phyloP scores from a whole-genome alignment of 2,797 vertebrate genomes.

The Chaunax sp. region DNA sequence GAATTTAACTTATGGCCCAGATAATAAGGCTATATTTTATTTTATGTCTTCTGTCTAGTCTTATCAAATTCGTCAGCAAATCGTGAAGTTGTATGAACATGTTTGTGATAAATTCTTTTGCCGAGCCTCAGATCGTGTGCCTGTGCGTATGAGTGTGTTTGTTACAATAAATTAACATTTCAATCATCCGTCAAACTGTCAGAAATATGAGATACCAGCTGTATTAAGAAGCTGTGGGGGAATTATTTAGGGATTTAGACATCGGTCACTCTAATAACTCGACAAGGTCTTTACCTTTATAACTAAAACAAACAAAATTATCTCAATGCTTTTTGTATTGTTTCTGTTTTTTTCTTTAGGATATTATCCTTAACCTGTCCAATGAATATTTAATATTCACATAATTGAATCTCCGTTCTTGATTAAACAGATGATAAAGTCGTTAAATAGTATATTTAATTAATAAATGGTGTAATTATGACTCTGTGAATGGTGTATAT shows the following conservation, averaged over 20 bases:
- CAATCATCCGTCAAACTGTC: constrained; percentile 39
- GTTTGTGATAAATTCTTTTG: background rate
- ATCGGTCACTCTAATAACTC: constrained; percentile 40
- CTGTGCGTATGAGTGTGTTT: constrained; percentile 8
- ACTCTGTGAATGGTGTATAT: constrained; percentile 22
- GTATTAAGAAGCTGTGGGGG: constrained; percentile 36
- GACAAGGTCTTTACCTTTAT: constrained; percentile 22
- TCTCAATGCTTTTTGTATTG: background rate
- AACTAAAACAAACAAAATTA: constrained; percentile 13
- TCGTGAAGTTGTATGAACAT: constrained; percentile 9
- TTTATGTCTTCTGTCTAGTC: background rate
- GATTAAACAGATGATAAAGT: constrained; percentile 1
- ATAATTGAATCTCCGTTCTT: background rate
- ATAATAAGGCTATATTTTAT: background rate
- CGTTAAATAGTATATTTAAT: background rate
- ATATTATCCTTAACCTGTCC: background rate
- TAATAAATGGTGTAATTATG: background rate
- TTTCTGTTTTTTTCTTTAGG: background rate
- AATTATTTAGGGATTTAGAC: constrained; percentile 28
- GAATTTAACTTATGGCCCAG: background rate
- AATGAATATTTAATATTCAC: background rate
- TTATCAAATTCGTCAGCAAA: no score
- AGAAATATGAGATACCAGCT: constrained; percentile 44
- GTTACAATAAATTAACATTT: constrained; percentile 57
- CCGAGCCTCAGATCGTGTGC: constrained; percentile 11